These are phyloP conservation scores for Smutsia gigantea DNA, from an alignment of 2,797 vertebrate species.

Conservation along the genomic window DNA sequence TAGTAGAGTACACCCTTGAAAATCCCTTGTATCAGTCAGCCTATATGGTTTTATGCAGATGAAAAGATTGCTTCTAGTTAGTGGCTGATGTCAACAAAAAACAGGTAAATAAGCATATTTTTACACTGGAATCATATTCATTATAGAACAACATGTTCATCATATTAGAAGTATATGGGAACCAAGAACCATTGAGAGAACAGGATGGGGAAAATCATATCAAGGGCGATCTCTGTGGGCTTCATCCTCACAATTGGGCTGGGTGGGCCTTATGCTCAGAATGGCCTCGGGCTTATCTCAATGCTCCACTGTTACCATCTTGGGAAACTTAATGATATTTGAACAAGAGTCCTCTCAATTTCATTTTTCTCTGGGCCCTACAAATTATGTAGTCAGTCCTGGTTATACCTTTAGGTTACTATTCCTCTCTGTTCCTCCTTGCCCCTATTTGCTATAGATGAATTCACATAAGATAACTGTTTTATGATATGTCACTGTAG, in stretches of 20 bases:
- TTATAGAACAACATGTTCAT: neutral
- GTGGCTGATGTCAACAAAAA: neutral
- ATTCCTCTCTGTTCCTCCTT: neutral
- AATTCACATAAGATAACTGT: neutral
- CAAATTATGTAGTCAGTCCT: neutral
- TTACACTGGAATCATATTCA: neutral
- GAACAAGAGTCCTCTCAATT: neutral
- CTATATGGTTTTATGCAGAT: neutral
- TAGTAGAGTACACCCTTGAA: neutral
- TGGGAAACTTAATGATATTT: neutral
- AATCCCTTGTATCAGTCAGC: neutral
- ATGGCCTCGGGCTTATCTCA: neutral
- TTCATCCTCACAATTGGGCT: neutral
- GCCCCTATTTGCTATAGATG: neutral
- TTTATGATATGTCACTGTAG: neutral
- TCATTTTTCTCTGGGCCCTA: neutral
- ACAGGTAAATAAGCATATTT: neutral
- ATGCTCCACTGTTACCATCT: neutral
- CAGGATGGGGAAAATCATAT: neutral
- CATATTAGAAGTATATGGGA: neutral
- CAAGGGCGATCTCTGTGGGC: fast-evolving
- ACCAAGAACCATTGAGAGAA: neutral
- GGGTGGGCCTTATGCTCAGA: neutral
- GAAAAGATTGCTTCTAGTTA: neutral
- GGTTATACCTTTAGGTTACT: neutral